phyloP scores from a whole-genome alignment of 2,797 vertebrate genomes.

The Falco biarmicus region DNA sequence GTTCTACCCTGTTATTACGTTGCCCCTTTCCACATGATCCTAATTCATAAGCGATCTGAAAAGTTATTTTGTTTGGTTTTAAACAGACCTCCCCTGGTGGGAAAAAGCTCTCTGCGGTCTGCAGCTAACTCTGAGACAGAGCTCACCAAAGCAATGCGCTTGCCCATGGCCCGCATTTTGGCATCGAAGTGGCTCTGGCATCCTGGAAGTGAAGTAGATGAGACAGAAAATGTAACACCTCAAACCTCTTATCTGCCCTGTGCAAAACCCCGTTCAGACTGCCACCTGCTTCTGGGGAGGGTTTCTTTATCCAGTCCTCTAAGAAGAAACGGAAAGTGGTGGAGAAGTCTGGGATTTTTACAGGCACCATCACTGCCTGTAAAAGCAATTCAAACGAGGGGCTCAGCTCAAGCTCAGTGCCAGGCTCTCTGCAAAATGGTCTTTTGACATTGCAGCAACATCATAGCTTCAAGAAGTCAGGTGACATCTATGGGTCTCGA shows the following conservation, averaged over 20 bases:
- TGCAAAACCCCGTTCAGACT: not conserved
- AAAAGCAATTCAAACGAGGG: not conserved
- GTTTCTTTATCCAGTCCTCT: not conserved
- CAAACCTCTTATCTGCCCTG: not conserved
- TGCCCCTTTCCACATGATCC: conserved; percentile 21
- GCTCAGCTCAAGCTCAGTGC: not conserved
- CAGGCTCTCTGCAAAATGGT: not conserved
- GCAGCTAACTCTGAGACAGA: not conserved
- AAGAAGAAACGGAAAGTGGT: not conserved
- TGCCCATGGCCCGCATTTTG: rapidly evolving
- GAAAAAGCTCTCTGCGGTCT: not conserved
- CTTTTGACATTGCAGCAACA: not conserved
- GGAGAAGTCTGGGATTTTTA: not conserved
- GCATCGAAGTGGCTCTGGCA: not conserved
- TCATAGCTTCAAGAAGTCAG: not conserved
- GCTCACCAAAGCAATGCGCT: rapidly evolving
- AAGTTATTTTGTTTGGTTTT: conserved; percentile 22
- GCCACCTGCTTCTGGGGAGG: not conserved
- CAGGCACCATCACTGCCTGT: not conserved
- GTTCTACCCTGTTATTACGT: conserved; percentile 28
- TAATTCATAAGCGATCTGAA: not conserved
- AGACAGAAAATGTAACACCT: not conserved
- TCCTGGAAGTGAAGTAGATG: not conserved
- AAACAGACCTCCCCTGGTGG: not conserved
- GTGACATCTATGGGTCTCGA: not conserved